A percentile compares a stretch with the other conserved stretches of the same genome.
phyloP scores from a whole-genome alignment of 2,888 invertebrate species.

The Trypoxylon attenuatum region DNA sequence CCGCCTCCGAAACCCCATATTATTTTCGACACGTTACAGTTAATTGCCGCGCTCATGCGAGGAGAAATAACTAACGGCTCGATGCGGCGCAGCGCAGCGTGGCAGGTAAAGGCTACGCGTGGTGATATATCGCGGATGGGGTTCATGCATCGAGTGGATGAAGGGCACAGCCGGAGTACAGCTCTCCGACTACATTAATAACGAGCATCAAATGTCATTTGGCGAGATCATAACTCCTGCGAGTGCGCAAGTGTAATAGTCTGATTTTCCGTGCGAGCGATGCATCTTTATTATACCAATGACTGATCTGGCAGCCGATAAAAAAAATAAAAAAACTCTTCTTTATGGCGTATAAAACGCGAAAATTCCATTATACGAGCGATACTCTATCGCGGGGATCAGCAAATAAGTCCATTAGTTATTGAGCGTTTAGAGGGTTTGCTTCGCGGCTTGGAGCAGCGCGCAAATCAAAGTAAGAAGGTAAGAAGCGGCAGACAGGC shows the following conservation, averaged over 20 bases:
- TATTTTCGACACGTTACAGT: conserved; percentile 43
- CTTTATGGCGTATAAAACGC: conserved; percentile 9
- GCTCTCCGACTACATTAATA: not conserved
- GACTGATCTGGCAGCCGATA: not conserved
- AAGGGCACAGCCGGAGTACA: no score
- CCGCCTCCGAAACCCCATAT: conserved; percentile 35
- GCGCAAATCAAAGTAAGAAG: conserved; percentile 41
- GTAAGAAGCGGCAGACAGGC: conserved; percentile 33
- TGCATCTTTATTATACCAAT: not conserved
- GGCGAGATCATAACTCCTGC: not conserved
- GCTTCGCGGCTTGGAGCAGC: conserved; percentile 10
- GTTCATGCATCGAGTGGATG: conserved; percentile 16
- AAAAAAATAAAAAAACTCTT: not conserved
- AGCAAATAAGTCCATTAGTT: conserved; percentile 41
- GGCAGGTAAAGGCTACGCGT: conserved; percentile 24
- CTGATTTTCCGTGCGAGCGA: not conserved
- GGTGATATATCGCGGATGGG: conserved; percentile 16
- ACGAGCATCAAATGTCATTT: not conserved
- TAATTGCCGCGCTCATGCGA: conserved; percentile 43
- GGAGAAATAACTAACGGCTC: conserved; percentile 46
- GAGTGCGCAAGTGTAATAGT: not conserved
- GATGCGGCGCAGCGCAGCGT: no score
- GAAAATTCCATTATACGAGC: conserved; percentile 27
- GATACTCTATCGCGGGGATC: conserved; percentile 17
- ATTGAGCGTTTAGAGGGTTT: conserved; percentile 44